Conservation (phyloP, 2,113 vertebrate species). For the Ameiurus melas region DNA sequence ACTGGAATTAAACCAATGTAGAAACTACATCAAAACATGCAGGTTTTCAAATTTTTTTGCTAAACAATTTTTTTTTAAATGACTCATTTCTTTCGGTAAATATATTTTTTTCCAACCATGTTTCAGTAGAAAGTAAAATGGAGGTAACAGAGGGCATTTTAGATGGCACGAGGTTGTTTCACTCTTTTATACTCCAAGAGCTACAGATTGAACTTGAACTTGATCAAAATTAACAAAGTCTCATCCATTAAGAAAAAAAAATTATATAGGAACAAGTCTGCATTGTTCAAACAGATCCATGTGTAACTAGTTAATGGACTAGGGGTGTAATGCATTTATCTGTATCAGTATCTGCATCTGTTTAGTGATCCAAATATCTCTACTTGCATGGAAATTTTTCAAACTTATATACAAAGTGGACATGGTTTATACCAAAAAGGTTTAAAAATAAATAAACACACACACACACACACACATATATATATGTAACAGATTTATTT, state of each 20-base stretch:
- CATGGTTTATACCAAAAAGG: not conserved
- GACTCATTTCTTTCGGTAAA: constrained; percentile 7
- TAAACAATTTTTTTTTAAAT: not conserved
- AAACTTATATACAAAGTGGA: not conserved
- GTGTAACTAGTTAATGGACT: not conserved
- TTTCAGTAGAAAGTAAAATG: not conserved
- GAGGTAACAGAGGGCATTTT: not conserved
- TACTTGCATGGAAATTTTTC: too few species aligned
- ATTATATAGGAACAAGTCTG: constrained; percentile 39
- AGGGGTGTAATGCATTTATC: not conserved
- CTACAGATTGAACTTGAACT: constrained; percentile 21
- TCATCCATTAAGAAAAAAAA: constrained; percentile 51
- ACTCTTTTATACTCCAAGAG: not conserved
- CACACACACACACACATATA: too few species aligned
- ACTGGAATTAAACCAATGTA: not conserved
- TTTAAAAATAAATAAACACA: too few species aligned
- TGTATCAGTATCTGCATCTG: not conserved
- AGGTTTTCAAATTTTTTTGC: not conserved
- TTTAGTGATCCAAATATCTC: not conserved
- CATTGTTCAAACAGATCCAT: not conserved
- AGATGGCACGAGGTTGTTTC: not conserved
- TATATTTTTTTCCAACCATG: constrained; percentile 21
- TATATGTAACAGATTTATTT: not conserved
- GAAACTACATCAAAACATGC: constrained; percentile 4
- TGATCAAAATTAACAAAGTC: constrained; percentile 56